Base-by-base conservation (phyloP, 2,113 vertebrate genomes). In the Rhegmatorhina hoffmannsi region DNA sequence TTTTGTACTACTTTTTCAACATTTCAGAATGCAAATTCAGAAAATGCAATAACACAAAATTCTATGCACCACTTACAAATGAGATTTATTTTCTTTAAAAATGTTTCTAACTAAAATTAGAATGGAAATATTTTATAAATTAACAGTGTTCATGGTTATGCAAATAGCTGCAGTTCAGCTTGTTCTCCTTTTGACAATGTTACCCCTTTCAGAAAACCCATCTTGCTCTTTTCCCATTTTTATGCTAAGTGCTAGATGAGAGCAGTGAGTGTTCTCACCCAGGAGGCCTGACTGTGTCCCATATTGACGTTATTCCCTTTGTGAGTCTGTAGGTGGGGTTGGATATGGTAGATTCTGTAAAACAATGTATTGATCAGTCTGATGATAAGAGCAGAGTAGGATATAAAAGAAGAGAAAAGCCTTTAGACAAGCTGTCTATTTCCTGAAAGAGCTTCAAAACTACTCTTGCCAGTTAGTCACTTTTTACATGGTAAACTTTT, bases 221-320 rank as follows among this genome's bases (percentile, higher is more conserved):
- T 58, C 36, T 15, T 16, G 24, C 7, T 53, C 24, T 93, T 88
- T 73, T 24, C 52, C 33, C 43, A 47, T 85, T 89, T 91, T 89
- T 85, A 82, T 95, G 75, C 66, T 79, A 89, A 89, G 72, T 86
- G 66, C n/a, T 78, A 89, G 89, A 83, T 44, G 70, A 89, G 17
- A 87, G 23, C 46, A 84, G 62, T 56, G 60, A 79, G 60, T 59
- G 25, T 31, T 38, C 78, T 92, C 58, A 80, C 63, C 47, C 83
- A 59, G 29, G 82, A 92, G 94, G 74, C 64, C 43, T 87, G 64
- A 53, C 83, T 68, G 64, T 31, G 78, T 84, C 49, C 24, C 23
- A 17, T 72, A 72, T 53, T 77, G 78, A 76, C 11, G 1, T 72
- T 87, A 72, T 49, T 95, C 28, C 38, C 38, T 80, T 72, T 92